Evolutionary conservation across 92 coral and sea anemone genomes (phyloP), one percentile per base, ranked within the genome.

Genomic region (Paramuricea clavata): DNA sequence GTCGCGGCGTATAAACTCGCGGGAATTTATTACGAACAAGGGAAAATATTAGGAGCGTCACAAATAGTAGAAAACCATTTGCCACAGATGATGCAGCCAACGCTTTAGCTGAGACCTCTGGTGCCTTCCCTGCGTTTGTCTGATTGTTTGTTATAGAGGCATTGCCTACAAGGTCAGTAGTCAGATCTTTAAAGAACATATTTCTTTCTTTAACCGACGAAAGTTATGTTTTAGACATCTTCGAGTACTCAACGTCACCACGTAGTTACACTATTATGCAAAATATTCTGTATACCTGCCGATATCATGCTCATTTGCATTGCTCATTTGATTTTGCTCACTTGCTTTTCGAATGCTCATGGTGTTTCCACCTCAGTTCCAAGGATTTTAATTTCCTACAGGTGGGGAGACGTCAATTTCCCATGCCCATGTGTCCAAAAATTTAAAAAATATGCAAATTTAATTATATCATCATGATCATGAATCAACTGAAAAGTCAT

Each of bases 1-100:
- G 91, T 0, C 98, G 95, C 6, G 98, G 98, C 2, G 98, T 84
- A 85, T 92, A 95, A 57, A 95, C 89, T 34, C 91, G 74, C 75
- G 95, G 93, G 39, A 92, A 89, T 65, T 88, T 88, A 21, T 91
- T 82, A 41, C 98, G 95, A 36, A 95, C 85, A 57, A 91, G 87
- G 30, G 95, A 94, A 71, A 94, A 95, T 65, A 95, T 44, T 69
- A 85, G n/a, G 15, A 94, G 83, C 32, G 92, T 86, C 12, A 92
- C 76, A 27, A 89, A 7, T 11, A 97, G 89, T 12, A 95, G 59
- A 52, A 70, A 75, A 15, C 90, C 95, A 77, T 95, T 95, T 59
- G 91, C 77, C 25, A 89, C 89, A 35, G 95, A 82, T 34, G 98
- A 88, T 33, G 93, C 93, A 0, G 87, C 49, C 25, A 95, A 94